These are phyloP conservation scores for Mirounga angustirostris DNA, from an alignment of 2,113 vertebrate genomes.

Conservation along the genomic window DNA sequence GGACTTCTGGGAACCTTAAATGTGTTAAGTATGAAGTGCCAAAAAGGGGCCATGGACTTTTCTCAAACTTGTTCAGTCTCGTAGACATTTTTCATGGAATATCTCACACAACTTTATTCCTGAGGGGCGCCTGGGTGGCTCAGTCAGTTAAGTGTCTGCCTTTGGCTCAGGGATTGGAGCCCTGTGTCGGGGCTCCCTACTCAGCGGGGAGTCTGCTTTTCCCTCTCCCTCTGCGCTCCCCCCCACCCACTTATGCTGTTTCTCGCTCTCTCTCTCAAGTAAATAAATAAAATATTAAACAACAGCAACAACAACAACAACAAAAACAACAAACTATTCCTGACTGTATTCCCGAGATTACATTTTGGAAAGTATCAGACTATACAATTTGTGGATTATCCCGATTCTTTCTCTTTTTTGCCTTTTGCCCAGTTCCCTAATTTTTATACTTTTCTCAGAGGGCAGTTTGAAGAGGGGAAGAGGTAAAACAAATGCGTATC, in stretches of 20 bases:
- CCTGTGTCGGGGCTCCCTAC: neutral
- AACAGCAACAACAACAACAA: neutral
- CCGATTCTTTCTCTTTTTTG: neutral
- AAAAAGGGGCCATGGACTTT: neutral
- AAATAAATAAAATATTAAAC: neutral
- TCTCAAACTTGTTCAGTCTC: neutral
- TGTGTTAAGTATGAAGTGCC: neutral
- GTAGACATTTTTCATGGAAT: neutral
- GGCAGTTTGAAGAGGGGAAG: neutral
- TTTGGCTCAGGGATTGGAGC: neutral
- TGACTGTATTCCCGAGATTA: neutral
- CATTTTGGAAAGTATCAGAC: neutral
- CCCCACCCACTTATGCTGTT: no score
- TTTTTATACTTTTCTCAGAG: slow-evolving; percentile 32
- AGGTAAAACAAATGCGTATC: neutral
- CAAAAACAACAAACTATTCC: neutral
- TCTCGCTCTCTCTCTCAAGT: neutral
- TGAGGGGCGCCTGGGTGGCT: neutral
- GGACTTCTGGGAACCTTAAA: neutral
- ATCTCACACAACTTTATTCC: neutral
- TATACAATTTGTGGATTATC: neutral
- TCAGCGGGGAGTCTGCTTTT: neutral
- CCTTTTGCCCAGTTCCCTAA: neutral
- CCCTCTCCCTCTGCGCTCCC: no score
- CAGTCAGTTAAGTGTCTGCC: neutral